Base-by-base conservation (phyloP, 1,140 invertebrate genomes). In the Apis florea region DNA sequence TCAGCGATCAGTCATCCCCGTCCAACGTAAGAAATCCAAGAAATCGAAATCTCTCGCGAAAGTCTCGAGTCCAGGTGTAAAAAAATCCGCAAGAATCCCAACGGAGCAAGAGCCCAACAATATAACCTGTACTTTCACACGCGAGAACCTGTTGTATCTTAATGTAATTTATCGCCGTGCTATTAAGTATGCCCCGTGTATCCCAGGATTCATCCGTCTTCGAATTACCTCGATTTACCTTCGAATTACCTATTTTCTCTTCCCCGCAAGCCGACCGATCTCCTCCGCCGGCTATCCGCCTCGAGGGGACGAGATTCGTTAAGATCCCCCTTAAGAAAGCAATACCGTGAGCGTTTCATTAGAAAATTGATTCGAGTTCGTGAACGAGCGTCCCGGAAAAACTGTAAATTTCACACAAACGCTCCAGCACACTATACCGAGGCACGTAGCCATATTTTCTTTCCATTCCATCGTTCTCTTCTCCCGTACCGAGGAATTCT, bases 221-320 rank as follows among this genome's bases (percentile, higher is more conserved):
- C 64, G 75, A 68, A 68, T 68, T 77, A 77, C 75, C 75, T 77
- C 64, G 63, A 77, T 77, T 77, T 77, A 56, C 75, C 64, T 47
- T 77, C 53, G 64, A 77, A 67, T 77, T 77, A 77, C 63, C 63
- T 47, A 68, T 68, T 68, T 68, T 49, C 75, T 68, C 64, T 19
- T 49, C 4, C 63, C 64, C 54, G 31, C 54, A 40, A 40, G 19
- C 19, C 10, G 31, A 53, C 19, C 10, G 31, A 53, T 53, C n/a
- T n/a, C 12, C 51, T 75, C 47, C 17, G 15, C 12, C 59, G 17
- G 26, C 17, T 26, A 13, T 67, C 64, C 26, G 21, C 53, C 56
- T n/a, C n/a, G 47, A 64, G 49, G 49, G 47, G 47, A 77, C 75
- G 31, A 26, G 75, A 77, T 68, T 77, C 75, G 64, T 77, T 77